These are phyloP conservation scores for Patagioenas fasciata DNA, from an alignment of 2,113 vertebrate species.

Conservation along the genomic window DNA sequence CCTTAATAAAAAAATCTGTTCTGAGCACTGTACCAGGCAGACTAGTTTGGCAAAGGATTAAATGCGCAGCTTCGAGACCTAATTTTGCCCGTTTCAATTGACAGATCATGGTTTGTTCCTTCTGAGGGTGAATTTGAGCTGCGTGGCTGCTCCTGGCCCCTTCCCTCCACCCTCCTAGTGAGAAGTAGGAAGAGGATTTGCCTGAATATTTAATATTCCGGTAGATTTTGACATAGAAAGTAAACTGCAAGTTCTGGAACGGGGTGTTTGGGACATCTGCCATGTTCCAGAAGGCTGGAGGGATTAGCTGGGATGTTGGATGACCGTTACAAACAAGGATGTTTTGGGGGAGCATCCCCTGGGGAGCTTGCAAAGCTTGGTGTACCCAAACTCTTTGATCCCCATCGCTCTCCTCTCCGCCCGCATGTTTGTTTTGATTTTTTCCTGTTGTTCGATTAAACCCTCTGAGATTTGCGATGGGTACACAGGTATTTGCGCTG, in stretches of 20 bases:
- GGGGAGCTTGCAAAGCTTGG: accelerated
- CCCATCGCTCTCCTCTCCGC: neutral
- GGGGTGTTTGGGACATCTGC: neutral
- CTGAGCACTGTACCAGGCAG: neutral
- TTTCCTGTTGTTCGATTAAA: neutral
- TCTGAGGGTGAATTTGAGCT: neutral
- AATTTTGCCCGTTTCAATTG: constrained; percentile 10
- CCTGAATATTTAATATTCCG: neutral
- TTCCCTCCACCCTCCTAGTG: neutral
- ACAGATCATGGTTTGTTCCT: neutral
- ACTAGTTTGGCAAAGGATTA: constrained; percentile 29
- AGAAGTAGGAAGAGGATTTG: neutral
- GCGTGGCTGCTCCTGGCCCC: neutral
- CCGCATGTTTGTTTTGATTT: neutral
- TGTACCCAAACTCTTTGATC: neutral
- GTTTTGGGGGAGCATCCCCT: neutral
- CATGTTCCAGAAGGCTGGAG: neutral
- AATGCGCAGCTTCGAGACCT: neutral
- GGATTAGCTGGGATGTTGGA: neutral
- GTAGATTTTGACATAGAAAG: neutral
- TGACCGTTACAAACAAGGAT: neutral
- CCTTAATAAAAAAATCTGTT: neutral
- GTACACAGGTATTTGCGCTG: neutral
- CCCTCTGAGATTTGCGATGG: neutral
- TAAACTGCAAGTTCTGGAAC: accelerated